These are phyloP conservation scores for Urocitellus parryii DNA, from an alignment of 2,113 vertebrate species.

Conservation along the genomic window DNA sequence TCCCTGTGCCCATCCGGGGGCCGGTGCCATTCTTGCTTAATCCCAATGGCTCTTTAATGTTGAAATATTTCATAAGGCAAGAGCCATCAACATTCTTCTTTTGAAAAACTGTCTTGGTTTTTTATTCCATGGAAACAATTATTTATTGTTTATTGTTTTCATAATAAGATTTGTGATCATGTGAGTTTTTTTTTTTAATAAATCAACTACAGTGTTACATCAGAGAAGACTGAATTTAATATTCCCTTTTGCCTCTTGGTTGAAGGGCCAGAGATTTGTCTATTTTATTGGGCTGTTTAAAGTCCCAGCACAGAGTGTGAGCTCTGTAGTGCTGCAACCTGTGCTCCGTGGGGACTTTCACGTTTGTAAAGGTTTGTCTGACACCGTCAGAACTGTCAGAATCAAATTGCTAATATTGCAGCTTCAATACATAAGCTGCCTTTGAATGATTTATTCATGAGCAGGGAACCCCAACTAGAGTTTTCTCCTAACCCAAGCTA, in stretches of 20 bases:
- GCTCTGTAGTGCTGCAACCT: neutral
- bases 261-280: conserved; percentile 57
- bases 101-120: conserved; percentile 55
- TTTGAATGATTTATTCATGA: conserved; percentile 66
- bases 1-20: neutral
- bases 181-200: conserved; percentile 40
- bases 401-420: conserved; percentile 10
- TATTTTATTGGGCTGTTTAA: conserved; percentile 58
- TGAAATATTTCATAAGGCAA: conserved; percentile 22
- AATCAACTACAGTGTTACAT: conserved; percentile 44
- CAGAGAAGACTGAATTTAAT: conserved; percentile 54
- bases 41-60: conserved; percentile 35
- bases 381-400: conserved; percentile 2
- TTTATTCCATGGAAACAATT: conserved; percentile 53
- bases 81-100: conserved; percentile 44
- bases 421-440: conserved; percentile 18
- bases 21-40: neutral
- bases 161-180: conserved; percentile 49
- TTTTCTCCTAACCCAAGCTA: conserved; percentile 40
- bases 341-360: conserved; percentile 8
- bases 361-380: conserved; percentile 47
- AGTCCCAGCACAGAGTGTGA: neutral
- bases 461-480: neutral
- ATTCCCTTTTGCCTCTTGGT: conserved; percentile 32
- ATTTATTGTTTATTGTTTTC: conserved; percentile 69